Conservation (phyloP, 2,888 invertebrate genomes). For the Petrolisthes manimaculis region DNA sequence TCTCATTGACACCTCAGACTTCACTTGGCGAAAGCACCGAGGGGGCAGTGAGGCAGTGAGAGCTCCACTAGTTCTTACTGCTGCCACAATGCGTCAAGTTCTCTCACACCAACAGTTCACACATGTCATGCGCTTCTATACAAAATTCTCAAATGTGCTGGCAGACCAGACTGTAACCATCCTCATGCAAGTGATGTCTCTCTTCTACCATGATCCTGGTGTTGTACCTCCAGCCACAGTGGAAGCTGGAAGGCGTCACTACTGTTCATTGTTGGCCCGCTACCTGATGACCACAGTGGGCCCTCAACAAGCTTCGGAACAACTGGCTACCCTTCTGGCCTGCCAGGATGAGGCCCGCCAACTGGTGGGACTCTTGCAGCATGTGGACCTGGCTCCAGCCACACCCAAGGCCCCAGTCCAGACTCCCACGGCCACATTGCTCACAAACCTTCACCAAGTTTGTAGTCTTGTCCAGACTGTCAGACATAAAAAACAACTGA, state of each 20-base stretch:
- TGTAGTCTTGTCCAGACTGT: constrained; percentile 7
- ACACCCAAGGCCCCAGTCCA: constrained; percentile 1
- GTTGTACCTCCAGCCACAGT: constrained; percentile 25
- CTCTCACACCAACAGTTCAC: constrained; percentile 50
- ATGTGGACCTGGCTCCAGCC: constrained; percentile 35
- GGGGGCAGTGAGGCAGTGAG: neutral
- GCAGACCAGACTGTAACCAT: constrained; percentile 37
- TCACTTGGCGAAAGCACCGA: constrained; percentile 19
- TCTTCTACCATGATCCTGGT: constrained; percentile 42
- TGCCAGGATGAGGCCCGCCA: constrained; percentile 42
- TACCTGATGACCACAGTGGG: constrained; percentile 39
- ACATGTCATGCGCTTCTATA: constrained; percentile 43
- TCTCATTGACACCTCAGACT: constrained; percentile 29
- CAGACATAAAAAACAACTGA: neutral
- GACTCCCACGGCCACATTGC: constrained; percentile 7
- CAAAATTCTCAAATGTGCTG: constrained; percentile 14
- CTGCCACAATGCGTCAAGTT: constrained; percentile 24
- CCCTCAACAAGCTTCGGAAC: neutral
- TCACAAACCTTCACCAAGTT: constrained; percentile 34
- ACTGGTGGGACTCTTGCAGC: constrained; percentile 33
- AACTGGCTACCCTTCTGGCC: constrained; percentile 32
- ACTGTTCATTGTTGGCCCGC: constrained; percentile 36
- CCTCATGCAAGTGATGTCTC: constrained; percentile 48
- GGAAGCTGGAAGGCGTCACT: constrained; percentile 35
- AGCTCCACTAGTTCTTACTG: constrained; percentile 6